phyloP scores from a whole-genome alignment of 1,140 invertebrate species.

The Calephelis nemesis region DNA sequence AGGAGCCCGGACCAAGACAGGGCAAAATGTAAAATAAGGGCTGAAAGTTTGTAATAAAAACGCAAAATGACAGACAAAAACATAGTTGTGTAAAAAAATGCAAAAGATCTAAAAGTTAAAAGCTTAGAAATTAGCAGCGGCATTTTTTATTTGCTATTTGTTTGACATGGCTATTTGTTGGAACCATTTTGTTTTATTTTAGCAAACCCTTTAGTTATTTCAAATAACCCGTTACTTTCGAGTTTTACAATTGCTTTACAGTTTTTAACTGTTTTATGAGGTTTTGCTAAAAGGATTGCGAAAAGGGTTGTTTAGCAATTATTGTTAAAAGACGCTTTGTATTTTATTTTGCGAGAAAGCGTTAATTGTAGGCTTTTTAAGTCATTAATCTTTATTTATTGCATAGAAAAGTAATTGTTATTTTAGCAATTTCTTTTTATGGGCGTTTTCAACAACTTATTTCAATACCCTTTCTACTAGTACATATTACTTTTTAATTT shows the following conservation, averaged over 20 bases:
- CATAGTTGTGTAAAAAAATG: no score
- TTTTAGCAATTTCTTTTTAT: no score
- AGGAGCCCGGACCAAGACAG: no score
- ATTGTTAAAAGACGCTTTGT: not conserved
- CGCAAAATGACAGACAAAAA: no score
- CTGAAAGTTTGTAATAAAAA: no score
- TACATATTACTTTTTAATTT: no score
- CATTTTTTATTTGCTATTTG: conserved; percentile 1
- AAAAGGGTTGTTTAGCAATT: conserved; percentile 48
- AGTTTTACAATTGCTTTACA: conserved; percentile 32
- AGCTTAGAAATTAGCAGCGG: conserved; percentile 26
- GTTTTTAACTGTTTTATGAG: conserved; percentile 33
- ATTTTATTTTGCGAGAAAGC: conserved; percentile 2
- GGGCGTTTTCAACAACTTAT: no score
- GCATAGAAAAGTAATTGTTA: no score
- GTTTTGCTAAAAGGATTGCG: conserved; percentile 51
- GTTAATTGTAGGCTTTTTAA: not conserved
- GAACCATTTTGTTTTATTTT: conserved; percentile 45
- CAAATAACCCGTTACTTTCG: conserved; percentile 45
- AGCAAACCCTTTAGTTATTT: conserved; percentile 56
- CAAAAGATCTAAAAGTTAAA: conserved; percentile 25
- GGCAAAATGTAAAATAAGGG: no score
- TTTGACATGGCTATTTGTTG: conserved; percentile 35
- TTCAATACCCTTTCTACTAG: no score
- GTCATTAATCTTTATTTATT: not conserved